phyloP scores from a whole-genome alignment of 2,113 vertebrate species.

The Crotalus horridus region DNA sequence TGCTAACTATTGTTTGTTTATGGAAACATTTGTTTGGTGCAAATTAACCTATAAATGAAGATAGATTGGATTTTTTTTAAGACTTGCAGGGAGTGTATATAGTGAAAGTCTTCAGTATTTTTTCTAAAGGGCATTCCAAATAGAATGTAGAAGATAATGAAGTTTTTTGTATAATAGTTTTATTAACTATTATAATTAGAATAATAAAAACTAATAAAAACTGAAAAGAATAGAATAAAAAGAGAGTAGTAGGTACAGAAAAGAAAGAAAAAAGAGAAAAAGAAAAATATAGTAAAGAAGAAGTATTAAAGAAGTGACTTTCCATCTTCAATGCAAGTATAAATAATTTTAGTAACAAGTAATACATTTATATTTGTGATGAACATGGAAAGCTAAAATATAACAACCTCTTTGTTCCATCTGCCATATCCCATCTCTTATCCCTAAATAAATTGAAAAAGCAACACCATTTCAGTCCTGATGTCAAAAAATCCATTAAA shows the following conservation, averaged over 20 bases:
- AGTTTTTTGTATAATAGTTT: background rate
- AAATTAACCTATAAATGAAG: slow-evolving; percentile 66
- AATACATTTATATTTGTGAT: background rate
- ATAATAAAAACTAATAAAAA: background rate
- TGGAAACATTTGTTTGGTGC: slow-evolving; percentile 61
- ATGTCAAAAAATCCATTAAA: background rate
- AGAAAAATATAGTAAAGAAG: background rate
- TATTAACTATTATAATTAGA: background rate
- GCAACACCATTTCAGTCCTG: background rate
- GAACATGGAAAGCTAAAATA: background rate
- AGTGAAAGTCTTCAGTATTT: slow-evolving; percentile 22
- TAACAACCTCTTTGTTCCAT: background rate
- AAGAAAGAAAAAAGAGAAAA: background rate
- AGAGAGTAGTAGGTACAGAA: background rate
- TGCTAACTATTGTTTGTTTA: slow-evolving; percentile 60
- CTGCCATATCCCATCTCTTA: background rate
- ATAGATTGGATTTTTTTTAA: slow-evolving; percentile 50
- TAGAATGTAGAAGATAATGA: slow-evolving; percentile 5
- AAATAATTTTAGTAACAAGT: background rate
- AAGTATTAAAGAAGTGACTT: background rate
- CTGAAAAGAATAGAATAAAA: background rate
- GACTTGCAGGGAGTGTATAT: slow-evolving; percentile 1
- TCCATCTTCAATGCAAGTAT: background rate
- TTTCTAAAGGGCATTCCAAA: slow-evolving; percentile 38
- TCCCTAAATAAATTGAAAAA: background rate